Percentiles rank a stretch among this genome's conserved stretches.
Evolutionary conservation across 2,113 vertebrate genomes (phyloP).

Genomic region (Poeciliopsis prolifica): DNA sequence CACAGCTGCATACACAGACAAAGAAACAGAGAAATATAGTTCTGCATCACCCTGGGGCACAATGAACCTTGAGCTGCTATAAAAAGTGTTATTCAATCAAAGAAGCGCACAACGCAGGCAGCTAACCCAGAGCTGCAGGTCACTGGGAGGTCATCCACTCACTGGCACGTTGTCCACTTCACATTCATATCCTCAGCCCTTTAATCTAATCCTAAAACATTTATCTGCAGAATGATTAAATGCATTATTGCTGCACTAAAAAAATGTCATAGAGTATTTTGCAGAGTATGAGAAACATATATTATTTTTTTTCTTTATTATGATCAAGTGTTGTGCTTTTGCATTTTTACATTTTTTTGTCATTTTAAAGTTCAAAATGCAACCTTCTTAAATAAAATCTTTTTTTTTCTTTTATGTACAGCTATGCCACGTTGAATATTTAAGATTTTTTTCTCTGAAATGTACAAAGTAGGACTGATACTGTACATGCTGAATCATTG

Average conservation of each 20-base stretch:
- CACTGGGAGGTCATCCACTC: constrained; percentile 84
- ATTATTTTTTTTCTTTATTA: neutral
- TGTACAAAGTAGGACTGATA: neutral
- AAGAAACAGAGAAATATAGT: neutral
- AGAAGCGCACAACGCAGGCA: constrained; percentile 70
- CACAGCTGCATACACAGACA: neutral
- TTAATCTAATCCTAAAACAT: constrained; percentile 32
- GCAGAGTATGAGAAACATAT: constrained; percentile 26
- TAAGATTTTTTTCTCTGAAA: neutral
- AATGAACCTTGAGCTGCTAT: constrained; percentile 3
- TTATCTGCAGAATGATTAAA: constrained; percentile 53
- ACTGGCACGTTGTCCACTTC: constrained; percentile 62
- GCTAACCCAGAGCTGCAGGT: constrained; percentile 86
- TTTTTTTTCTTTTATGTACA: neutral
- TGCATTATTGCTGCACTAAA: constrained; percentile 43
- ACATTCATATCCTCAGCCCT: constrained; percentile 4
- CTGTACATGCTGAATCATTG: constrained; percentile 9
- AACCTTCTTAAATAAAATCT: neutral
- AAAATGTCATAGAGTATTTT: constrained; percentile 9
- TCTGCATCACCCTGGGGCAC: neutral
- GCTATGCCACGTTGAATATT: neutral
- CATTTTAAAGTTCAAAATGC: neutral
- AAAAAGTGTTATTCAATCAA: constrained; percentile 19
- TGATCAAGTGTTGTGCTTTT: neutral
- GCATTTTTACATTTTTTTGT: neutral